Percentiles rank a stretch among this genome's conserved stretches.
phyloP scores from a whole-genome alignment of 2,888 invertebrate genomes.

The Ormyrus rosae region DNA sequence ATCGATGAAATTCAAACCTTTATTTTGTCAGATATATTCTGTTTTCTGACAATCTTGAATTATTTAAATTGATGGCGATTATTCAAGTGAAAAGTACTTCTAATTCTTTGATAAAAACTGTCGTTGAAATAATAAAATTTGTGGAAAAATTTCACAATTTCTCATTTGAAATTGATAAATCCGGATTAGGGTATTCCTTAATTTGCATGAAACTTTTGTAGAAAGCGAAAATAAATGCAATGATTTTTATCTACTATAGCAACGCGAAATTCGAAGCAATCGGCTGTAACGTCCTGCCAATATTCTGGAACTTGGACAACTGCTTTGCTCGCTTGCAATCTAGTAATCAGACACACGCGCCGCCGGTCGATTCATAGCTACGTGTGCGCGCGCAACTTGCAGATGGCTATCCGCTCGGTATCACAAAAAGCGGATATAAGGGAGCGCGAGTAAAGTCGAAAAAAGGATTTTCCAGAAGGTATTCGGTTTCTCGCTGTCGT shows the following conservation, averaged over 20 bases:
- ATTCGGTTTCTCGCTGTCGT: slow-evolving; percentile 48
- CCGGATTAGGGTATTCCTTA: too few species aligned
- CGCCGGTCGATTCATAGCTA: slow-evolving; percentile 40
- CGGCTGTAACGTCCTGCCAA: background rate
- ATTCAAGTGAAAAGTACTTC: too few species aligned
- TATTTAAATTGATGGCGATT: too few species aligned
- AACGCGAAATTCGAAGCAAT: background rate
- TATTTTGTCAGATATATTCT: too few species aligned
- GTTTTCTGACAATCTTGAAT: too few species aligned
- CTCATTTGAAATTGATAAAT: too few species aligned
- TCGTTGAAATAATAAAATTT: too few species aligned
- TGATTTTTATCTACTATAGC: background rate
- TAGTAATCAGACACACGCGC: slow-evolving; percentile 37
- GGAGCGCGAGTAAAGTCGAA: background rate
- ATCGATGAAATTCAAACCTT: too few species aligned
- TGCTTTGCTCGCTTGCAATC: slow-evolving; percentile 9
- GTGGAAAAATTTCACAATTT: too few species aligned
- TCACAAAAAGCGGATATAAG: slow-evolving; percentile 38
- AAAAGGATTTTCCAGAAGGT: slow-evolving; percentile 51
- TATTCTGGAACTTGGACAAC: slow-evolving; percentile 8
- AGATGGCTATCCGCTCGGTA: slow-evolving; percentile 44
- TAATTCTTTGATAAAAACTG: too few species aligned
- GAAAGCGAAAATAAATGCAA: background rate
- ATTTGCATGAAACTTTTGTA: too few species aligned
- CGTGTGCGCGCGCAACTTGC: background rate